These are phyloP conservation scores for Apteryx mantelli DNA, from an alignment of 2,113 vertebrate genomes.

Conservation along the genomic window DNA sequence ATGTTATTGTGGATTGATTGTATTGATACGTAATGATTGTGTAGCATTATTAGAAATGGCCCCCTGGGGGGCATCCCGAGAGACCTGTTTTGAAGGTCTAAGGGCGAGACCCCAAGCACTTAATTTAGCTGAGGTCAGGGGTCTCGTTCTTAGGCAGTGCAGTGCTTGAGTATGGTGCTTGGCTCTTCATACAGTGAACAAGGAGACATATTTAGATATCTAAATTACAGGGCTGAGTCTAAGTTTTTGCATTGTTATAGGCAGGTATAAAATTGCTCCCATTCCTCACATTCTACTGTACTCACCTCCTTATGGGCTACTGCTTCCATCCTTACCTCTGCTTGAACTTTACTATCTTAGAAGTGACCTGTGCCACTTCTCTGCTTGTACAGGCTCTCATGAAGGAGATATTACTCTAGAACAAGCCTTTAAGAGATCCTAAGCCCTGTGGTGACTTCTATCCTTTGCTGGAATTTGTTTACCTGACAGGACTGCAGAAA, in stretches of 20 bases:
- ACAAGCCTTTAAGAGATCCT: background rate
- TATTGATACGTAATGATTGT: background rate
- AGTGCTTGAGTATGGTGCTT: background rate
- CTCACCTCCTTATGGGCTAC: fast-evolving
- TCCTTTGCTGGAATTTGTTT: background rate
- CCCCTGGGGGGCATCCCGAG: background rate
- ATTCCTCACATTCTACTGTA: background rate
- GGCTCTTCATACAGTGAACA: background rate
- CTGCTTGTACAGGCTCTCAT: background rate
- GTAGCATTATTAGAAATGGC: background rate
- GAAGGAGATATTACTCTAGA: background rate
- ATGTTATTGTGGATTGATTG: background rate
- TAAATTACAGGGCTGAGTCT: background rate
- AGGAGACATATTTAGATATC: background rate
- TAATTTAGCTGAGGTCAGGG: background rate
- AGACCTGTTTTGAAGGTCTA: background rate
- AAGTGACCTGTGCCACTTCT: background rate
- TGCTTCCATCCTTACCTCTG: background rate
- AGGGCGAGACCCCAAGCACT: background rate
- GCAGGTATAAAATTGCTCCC: background rate
- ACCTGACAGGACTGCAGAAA: background rate
- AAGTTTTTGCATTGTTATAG: background rate
- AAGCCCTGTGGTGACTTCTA: background rate
- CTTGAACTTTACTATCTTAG: background rate
- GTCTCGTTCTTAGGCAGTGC: background rate